These are phyloP conservation scores for Drosophila repletoides DNA, from an alignment of 1,140 invertebrate genomes.

Conservation along the genomic window DNA sequence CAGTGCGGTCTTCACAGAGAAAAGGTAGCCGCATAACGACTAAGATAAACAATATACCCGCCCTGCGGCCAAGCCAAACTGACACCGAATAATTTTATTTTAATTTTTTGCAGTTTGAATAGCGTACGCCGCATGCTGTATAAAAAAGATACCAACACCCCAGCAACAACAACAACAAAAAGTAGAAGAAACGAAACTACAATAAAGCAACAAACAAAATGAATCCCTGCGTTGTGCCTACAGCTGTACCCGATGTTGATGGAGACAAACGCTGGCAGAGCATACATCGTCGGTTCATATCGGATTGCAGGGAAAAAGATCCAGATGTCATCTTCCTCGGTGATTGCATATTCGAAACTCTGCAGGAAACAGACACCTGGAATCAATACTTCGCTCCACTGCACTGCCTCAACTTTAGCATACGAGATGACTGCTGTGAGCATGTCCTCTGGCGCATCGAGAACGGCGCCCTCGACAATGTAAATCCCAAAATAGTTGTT, in stretches of 20 bases:
- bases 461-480: constrained; percentile 93
- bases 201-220: no score
- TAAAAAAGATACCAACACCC: background rate
- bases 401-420: constrained; percentile 95
- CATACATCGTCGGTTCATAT: constrained; percentile 89
- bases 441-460: constrained; percentile 94
- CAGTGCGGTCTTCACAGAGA: background rate
- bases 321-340: constrained; percentile 96
- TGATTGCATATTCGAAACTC: constrained; percentile 91
- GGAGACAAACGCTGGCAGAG: constrained; percentile 79
- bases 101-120: constrained; percentile 6
- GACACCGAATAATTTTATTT: background rate
- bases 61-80: background rate
- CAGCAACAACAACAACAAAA: constrained; percentile 9
- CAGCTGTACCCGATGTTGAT: constrained; percentile 84
- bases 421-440: constrained; percentile 93
- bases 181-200: no score
- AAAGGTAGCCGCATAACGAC: background rate
- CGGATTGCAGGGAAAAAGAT: constrained; percentile 92
- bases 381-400: constrained; percentile 92
- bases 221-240: constrained; percentile 85
- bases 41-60: no score
- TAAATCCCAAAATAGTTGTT: constrained; percentile 94
- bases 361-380: constrained; percentile 92
- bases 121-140: constrained; percentile 38